Evolutionary conservation across 1,140 invertebrate species (phyloP).

Genomic region (Dreissena polymorpha): DNA sequence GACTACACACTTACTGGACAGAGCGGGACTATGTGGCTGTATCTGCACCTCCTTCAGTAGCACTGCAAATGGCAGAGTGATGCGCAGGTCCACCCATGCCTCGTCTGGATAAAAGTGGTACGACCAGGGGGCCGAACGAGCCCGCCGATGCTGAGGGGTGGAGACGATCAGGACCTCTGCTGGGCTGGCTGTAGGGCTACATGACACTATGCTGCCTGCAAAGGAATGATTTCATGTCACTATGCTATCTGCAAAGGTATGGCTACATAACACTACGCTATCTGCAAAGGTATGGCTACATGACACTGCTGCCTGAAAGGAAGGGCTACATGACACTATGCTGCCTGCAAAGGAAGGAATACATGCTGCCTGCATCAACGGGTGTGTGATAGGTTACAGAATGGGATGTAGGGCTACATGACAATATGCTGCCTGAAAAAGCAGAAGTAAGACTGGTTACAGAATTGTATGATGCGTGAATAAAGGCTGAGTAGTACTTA

Average conservation of each 20-base stretch:
- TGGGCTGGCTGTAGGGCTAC: conserved; percentile 91
- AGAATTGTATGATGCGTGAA: no score
- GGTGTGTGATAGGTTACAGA: no score
- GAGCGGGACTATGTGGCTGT: conserved; percentile 90
- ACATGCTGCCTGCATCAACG: no score
- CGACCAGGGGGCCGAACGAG: conserved; percentile 93
- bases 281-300: no score
- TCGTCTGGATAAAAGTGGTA: conserved; percentile 96
- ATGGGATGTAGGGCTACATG: conserved; percentile 89
- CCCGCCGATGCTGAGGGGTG: conserved; percentile 88
- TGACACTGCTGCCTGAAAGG: no score
- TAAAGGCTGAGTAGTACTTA: no score
- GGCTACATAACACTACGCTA: no score
- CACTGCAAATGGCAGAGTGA: conserved; percentile 94
- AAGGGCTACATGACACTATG: conserved; percentile 89
- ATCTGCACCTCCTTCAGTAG: conserved; percentile 93
- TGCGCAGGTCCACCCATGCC: conserved; percentile 90
- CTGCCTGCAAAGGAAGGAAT: conserved; percentile 84
- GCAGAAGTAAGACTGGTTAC: no score
- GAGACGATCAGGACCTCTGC: conserved; percentile 91
- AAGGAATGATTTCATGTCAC: background rate
- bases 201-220: conserved; percentile 87
- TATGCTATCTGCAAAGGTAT: no score
- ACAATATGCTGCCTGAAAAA: conserved; percentile 87
- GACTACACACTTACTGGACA: conserved; percentile 89